Evolutionary conservation across 2,888 invertebrate species (phyloP), one percentile per base, ranked within the genome.

Genomic region (Hipparchia sbordonii): DNA sequence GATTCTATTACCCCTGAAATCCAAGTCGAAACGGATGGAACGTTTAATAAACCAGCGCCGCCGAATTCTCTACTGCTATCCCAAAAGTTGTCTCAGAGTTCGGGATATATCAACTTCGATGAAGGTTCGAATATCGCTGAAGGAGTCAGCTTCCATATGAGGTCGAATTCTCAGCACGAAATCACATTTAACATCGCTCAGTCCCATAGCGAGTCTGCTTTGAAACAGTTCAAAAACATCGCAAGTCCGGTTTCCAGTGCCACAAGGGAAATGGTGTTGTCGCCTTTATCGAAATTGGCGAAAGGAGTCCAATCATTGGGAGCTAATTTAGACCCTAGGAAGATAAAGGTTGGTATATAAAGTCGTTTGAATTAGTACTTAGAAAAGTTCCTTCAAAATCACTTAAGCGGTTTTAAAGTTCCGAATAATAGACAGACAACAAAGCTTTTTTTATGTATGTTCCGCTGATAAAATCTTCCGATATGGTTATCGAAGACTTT

Each of bases 281-380:
- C 96, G 0, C 97, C 97, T 0, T 94, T 98, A 46, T 96, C 97
- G 0, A 98, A 97, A 85, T 89, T 98, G 66, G 98, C 98, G 0
- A 97, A 97, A 86, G 98, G 98, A 0, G 96, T 98, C 81, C 98
- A 98, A 87, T 97, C 95, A 82, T 94, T 98, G 68, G 97, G 98
- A 0, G 96, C 97, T 12, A 98, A 97, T 91, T 94, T 98, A 82
- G 98, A 98, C 91, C 97, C 97, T 0, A 95, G 97, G 75, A 97
- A 97, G 85, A 95, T 97, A 13, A 94, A 94, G 90, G 94, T 93
- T 78, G 74, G 79, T 74, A 33, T 56, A n/a, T 63, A 10, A 54
- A n/a, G 39, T 62, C 57, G 6, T 8, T 9, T 10, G 48, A 48
- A 48, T 48, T 8, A 23, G 23, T 23, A 23, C 23, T 23, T 23